These are phyloP conservation scores for Crotophaga sulcirostris DNA, from an alignment of 2,113 vertebrate genomes.

Conservation along the genomic window DNA sequence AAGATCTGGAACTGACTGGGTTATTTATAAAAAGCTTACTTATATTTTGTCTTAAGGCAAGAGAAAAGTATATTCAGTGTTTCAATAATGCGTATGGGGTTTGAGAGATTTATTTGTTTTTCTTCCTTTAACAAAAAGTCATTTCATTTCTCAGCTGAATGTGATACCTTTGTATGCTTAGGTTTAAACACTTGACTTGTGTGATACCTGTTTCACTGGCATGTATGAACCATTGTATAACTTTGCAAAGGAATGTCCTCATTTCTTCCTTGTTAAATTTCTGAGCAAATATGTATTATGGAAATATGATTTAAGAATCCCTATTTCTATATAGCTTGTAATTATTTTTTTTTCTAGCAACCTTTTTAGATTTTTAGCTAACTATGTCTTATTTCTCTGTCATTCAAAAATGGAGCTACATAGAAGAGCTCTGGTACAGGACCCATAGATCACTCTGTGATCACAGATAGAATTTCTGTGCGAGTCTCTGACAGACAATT, in stretches of 20 bases:
- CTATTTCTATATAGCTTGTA: background rate
- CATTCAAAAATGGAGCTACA: background rate
- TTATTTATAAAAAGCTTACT: background rate
- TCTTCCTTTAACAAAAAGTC: background rate
- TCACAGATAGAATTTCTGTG: accelerated
- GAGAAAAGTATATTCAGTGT: background rate
- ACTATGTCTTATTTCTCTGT: background rate
- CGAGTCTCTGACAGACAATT: background rate
- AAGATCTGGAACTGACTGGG: background rate
- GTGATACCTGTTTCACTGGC: background rate
- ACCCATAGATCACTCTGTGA: background rate
- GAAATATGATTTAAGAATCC: background rate
- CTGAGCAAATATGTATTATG: background rate
- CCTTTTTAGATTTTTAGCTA: background rate
- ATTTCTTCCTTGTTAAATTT: background rate
- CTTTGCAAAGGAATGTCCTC: background rate
- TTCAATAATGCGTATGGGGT: background rate
- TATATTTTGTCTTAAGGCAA: background rate
- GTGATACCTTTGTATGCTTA: background rate
- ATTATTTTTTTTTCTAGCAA: background rate
- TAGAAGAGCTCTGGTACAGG: background rate
- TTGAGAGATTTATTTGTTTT: background rate
- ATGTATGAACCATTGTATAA: background rate
- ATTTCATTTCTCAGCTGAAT: background rate
- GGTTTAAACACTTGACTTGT: background rate